phyloP scores from a whole-genome alignment of 2,888 invertebrate genomes.

The Archaeoteleia sp. region DNA sequence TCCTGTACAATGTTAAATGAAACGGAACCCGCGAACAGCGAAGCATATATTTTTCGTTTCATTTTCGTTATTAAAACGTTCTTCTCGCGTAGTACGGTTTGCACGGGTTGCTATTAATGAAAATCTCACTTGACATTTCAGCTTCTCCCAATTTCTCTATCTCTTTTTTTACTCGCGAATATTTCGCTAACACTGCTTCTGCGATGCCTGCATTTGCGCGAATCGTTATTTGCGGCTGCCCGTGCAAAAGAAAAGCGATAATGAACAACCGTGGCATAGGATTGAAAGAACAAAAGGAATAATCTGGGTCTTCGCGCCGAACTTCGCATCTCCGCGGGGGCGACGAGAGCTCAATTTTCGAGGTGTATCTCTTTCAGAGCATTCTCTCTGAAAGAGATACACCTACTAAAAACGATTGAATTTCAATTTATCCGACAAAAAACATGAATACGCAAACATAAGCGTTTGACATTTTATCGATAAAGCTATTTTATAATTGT shows the following conservation, averaged over 20 bases:
- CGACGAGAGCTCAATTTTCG: conserved; percentile 14
- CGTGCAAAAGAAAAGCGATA: conserved; percentile 36
- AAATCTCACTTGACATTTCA: conserved; percentile 23
- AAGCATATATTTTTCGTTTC: conserved; percentile 4
- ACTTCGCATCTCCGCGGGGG: conserved; percentile 5
- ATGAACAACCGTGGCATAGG: conserved; percentile 25
- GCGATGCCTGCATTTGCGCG: conserved; percentile 9
- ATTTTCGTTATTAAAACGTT: conserved; percentile 12
- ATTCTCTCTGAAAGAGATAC: conserved; percentile 17
- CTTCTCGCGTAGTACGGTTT: conserved; percentile 6
- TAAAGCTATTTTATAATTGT: too few relatives aligned
- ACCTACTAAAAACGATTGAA: neutral
- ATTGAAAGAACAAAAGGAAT: conserved; percentile 40
- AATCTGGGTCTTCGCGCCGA: conserved; percentile 27
- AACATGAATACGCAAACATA: neutral
- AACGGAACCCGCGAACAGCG: conserved; percentile 4
- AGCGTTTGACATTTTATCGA: too few relatives aligned
- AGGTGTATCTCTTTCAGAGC: too few relatives aligned
- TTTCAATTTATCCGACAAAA: neutral
- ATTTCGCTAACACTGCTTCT: conserved; percentile 5
- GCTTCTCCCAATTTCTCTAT: conserved; percentile 1
- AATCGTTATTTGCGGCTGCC: conserved; percentile 20
- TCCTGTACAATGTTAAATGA: neutral
- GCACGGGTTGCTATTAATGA: conserved; percentile 14
- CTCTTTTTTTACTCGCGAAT: too few relatives aligned